Base-by-base conservation (phyloP, 1,140 invertebrate genomes). In the Mylabris phalerata region DNA sequence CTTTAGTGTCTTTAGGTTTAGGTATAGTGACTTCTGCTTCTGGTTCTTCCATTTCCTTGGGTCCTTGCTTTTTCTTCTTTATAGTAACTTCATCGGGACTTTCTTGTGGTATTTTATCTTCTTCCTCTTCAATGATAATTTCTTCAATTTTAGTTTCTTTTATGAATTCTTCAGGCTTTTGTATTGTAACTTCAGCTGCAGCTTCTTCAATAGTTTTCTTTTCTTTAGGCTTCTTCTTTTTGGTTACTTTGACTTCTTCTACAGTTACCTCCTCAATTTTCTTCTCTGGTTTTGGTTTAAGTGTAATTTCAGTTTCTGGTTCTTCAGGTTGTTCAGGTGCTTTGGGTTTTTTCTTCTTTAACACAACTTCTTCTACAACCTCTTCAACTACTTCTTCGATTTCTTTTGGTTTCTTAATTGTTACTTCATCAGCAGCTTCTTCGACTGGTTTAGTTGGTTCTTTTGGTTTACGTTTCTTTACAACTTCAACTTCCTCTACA, bases 11-110 rank as follows among this genome's bases (percentile, higher is more conserved):
- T 10, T 60, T 55, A 24, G 73, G 65, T 49, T 41, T 39, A 47
- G 27, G 3, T 59, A 77, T 77, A 50, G 75, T 77, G 2, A 74
- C 72, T 39, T 75, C 74, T 11, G 55, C 48, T 58, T 69, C 48
- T 10, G 50, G 43, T 13, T 39, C 27, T 25, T 60, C 49, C 48
- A 69, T 59, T 38, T 48, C 50, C 5, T 25, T 5, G 6, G 48
- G 39, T 42, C 57, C 39, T 10, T 40, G 32, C 5, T 27, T 55
- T 43, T 55, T 41, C 25, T 70, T 71, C 62, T 57, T 75, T 2
- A 65, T 50, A 24, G 55, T n/a, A 45, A 71, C 58, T 69, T 75
- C 64, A 10, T 75, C 74, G 26, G 69, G 45, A 32, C 64, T 59
- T 45, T 64, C 61, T 9, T 66, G 60, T 27, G 64, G 63, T 7